Conservation (phyloP, 2,888 invertebrate species). For the Amphipyra tragopoginis region DNA sequence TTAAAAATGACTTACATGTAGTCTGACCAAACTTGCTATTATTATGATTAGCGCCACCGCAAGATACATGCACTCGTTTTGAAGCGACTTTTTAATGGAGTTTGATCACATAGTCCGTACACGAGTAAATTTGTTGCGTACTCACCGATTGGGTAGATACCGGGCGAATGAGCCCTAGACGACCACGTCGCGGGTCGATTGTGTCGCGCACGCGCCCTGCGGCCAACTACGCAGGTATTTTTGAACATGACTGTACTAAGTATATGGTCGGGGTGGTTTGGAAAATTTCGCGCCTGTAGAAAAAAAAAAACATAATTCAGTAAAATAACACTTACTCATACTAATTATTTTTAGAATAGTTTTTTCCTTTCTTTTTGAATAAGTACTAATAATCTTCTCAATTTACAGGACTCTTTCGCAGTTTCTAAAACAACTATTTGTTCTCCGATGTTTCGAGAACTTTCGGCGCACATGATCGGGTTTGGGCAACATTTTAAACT, state of each 20-base stretch:
- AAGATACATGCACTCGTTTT: constrained; percentile 85
- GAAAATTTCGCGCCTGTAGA: constrained; percentile 13
- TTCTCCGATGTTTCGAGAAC: too few species aligned
- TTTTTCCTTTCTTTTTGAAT: too few species aligned
- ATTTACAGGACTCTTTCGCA: too few species aligned
- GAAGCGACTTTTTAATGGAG: constrained; percentile 51
- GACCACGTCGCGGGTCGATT: constrained; percentile 69
- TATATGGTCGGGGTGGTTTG: constrained; percentile 13
- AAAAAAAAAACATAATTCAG: not conserved
- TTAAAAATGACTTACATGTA: constrained; percentile 82
- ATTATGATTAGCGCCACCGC: constrained; percentile 87
- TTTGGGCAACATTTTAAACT: too few species aligned
- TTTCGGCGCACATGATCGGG: too few species aligned
- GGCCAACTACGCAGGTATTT: constrained; percentile 65
- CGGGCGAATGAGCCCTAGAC: constrained; percentile 72
- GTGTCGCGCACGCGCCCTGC: constrained; percentile 74
- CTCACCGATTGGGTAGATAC: constrained; percentile 79
- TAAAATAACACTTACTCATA: not conserved
- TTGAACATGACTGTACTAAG: constrained; percentile 45
- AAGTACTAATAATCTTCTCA: too few species aligned
- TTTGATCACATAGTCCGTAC: constrained; percentile 61
- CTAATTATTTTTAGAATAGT: too few species aligned
- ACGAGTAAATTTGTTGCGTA: constrained; percentile 74
- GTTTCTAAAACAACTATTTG: too few species aligned
- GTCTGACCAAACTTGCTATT: constrained; percentile 85